phyloP scores from a whole-genome alignment of 2,797 vertebrate species.

The Protonibea diacanthus region DNA sequence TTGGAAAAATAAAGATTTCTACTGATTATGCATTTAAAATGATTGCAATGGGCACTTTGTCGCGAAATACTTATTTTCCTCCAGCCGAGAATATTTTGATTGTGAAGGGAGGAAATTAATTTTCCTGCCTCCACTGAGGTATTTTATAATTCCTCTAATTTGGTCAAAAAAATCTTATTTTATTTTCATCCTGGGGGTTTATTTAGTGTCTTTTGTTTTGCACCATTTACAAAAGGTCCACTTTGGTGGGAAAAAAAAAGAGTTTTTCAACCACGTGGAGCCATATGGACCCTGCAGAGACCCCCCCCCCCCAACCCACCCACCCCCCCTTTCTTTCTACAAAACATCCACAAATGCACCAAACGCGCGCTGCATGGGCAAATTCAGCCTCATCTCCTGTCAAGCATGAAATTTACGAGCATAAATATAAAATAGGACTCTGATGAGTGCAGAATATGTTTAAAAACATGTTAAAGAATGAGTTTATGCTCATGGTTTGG shows the following conservation, averaged over 20 bases:
- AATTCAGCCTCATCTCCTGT: conserved; percentile 24
- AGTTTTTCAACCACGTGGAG: conserved; percentile 37
- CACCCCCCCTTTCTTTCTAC: neutral
- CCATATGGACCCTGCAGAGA: conserved; percentile 45
- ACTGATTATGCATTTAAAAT: conserved; percentile 77
- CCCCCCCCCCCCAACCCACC: neutral
- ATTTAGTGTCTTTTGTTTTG: conserved; percentile 9
- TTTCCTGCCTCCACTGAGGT: neutral
- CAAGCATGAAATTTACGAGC: conserved; percentile 5
- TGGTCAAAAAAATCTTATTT: neutral
- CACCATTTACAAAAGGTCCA: conserved; percentile 15
- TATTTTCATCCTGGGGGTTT: neutral
- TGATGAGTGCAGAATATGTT: neutral
- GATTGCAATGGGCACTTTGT: conserved; percentile 37
- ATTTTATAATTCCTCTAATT: neutral
- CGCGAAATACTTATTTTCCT: conserved; percentile 2
- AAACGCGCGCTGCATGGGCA: conserved; percentile 56
- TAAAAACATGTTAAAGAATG: neutral
- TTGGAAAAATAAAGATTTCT: conserved; percentile 85
- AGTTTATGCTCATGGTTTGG: neutral
- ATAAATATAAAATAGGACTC: neutral
- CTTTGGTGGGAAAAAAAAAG: conserved; percentile 31
- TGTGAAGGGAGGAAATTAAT: neutral
- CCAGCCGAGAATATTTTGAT: neutral
- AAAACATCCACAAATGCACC: conserved; percentile 65